Evolutionary conservation across 2,888 invertebrate genomes (phyloP).

Genomic region (Octodonta nipae): DNA sequence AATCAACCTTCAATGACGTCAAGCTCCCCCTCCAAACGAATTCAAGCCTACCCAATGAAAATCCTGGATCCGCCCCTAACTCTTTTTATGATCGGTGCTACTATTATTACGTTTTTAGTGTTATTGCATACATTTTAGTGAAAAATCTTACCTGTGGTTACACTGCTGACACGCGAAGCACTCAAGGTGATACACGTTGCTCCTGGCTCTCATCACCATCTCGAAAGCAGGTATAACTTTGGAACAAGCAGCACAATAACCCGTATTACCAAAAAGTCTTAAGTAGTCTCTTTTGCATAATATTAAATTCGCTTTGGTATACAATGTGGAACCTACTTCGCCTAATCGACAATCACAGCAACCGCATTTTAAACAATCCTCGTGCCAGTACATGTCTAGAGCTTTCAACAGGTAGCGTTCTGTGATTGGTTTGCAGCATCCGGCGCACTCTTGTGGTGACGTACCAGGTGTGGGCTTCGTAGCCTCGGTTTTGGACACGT

Average conservation of each 20-base stretch:
- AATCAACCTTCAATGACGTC: too few relatives aligned
- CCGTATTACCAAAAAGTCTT: slow-evolving; percentile 89
- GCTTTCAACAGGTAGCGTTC: slow-evolving; percentile 85
- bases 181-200: slow-evolving; percentile 93
- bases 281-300: slow-evolving; percentile 92
- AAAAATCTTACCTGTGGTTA: slow-evolving; percentile 72
- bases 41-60: too few relatives aligned
- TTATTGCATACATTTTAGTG: too few relatives aligned
- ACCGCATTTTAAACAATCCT: slow-evolving; percentile 93
- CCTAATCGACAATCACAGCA: slow-evolving; percentile 94
- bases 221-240: slow-evolving; percentile 97
- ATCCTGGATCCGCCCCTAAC: too few relatives aligned
- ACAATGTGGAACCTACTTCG: slow-evolving; percentile 89
- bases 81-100: too few relatives aligned
- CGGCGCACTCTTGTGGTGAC: slow-evolving; percentile 70
- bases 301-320: slow-evolving; percentile 88
- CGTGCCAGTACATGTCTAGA: slow-evolving; percentile 90
- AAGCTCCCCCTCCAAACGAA: too few relatives aligned
- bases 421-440: slow-evolving; percentile 86
- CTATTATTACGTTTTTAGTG: too few relatives aligned
- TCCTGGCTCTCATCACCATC: slow-evolving; percentile 96
- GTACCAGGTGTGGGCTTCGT: slow-evolving; percentile 35
- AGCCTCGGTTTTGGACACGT: slow-evolving; percentile 64
- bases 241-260: slow-evolving; percentile 92
- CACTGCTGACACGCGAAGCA: slow-evolving; percentile 98